These are phyloP conservation scores for Indicator maculatus DNA, from an alignment of 2,113 vertebrate genomes.

Conservation along the genomic window DNA sequence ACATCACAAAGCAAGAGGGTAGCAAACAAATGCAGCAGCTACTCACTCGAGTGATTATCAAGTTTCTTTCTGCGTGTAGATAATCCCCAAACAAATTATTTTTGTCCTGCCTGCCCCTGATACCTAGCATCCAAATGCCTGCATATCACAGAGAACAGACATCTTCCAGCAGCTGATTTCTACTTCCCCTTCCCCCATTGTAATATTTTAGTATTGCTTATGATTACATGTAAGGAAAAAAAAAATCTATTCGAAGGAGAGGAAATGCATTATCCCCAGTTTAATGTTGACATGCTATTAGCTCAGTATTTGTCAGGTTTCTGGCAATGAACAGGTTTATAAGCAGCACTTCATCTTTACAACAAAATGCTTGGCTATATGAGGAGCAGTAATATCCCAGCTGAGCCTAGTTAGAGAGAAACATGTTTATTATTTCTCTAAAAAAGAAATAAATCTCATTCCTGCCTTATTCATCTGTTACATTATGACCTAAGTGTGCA, in stretches of 20 bases:
- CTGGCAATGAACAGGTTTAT: slow-evolving; percentile 34
- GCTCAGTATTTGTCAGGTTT: slow-evolving; percentile 23
- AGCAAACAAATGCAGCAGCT: neutral
- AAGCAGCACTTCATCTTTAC: neutral
- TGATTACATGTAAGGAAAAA: slow-evolving; percentile 23
- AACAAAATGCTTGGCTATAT: neutral
- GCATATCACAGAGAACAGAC: neutral
- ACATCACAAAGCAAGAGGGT: neutral
- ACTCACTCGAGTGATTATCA: neutral
- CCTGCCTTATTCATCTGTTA: neutral
- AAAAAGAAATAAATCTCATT: neutral
- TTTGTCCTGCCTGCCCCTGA: neutral
- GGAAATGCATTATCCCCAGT: slow-evolving; percentile 22
- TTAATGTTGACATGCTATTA: slow-evolving; percentile 28
- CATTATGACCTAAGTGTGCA: slow-evolving; percentile 1
- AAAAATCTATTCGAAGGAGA: slow-evolving; percentile 24
- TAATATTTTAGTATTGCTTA: slow-evolving; percentile 16
- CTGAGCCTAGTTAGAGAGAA: neutral
- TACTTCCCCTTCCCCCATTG: neutral
- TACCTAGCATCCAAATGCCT: neutral
- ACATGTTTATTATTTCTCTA: slow-evolving; percentile 21
- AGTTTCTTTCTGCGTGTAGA: neutral
- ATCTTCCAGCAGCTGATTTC: rapidly evolving
- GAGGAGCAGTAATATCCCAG: slow-evolving; percentile 32
- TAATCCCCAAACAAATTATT: slow-evolving; percentile 35